These are phyloP conservation scores for Leucoraja erinaceus DNA, from an alignment of 2,113 vertebrate genomes.

Conservation along the genomic window DNA sequence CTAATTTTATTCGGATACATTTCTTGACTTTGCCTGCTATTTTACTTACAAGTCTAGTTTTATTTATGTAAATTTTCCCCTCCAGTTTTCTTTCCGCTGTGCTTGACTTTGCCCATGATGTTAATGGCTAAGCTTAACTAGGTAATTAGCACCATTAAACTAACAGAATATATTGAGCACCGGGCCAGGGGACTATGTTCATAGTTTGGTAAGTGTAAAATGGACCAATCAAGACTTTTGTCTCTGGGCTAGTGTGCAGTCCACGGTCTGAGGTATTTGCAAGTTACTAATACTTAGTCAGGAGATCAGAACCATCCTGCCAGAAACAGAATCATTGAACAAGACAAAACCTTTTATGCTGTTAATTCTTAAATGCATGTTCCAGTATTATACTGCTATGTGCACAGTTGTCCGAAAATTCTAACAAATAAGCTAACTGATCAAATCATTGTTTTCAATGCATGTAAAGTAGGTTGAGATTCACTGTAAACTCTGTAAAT, in stretches of 20 bases:
- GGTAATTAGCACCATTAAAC: not conserved
- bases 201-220: not conserved
- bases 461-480: not conserved
- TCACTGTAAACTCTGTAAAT: too few species aligned
- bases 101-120: not conserved
- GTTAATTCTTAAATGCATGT: not conserved
- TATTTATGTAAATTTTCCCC: not conserved
- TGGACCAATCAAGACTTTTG: not conserved
- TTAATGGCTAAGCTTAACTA: not conserved
- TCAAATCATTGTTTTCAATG: not conserved
- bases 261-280: not conserved
- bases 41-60: not conserved
- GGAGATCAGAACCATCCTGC: not conserved
- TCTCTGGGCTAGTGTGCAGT: not conserved
- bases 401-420: not conserved
- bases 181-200: not conserved
- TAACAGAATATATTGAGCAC: not conserved
- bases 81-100: not conserved
- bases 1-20: not conserved
- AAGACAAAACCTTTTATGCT: not conserved
- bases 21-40: not conserved
- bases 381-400: not conserved
- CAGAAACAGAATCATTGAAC: not conserved
- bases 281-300: not conserved
- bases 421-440: not conserved